Percentiles rank a stretch among this genome's conserved stretches.
Conservation (phyloP, 2,113 vertebrate genomes). For the Sander vitreus region DNA sequence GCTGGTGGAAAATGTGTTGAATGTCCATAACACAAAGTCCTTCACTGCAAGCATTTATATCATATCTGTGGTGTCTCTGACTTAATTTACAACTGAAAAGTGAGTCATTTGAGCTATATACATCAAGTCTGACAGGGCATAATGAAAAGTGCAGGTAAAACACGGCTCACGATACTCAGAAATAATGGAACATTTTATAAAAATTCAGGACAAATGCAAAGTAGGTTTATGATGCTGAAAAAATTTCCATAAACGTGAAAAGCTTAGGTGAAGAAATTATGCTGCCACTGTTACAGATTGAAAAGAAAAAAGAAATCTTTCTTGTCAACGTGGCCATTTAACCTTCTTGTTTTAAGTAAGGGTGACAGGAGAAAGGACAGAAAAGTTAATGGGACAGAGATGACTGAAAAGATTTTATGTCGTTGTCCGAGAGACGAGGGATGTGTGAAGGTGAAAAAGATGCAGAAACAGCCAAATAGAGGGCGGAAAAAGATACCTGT, state of each 20-base stretch:
- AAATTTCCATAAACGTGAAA: background rate
- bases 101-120: background rate
- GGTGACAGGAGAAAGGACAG: background rate
- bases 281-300: background rate
- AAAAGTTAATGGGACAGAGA: background rate
- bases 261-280: no score
- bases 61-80: background rate
- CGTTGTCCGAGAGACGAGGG: background rate
- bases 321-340: background rate
- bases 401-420: background rate
- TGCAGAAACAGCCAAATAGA: background rate
- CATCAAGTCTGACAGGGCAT: background rate
- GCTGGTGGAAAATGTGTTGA: background rate
- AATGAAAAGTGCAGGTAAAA: background rate
- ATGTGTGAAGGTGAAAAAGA: background rate
- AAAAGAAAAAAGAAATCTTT: background rate
- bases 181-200: background rate
- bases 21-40: background rate
- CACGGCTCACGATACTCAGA: background rate
- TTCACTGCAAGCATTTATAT: background rate
- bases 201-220: background rate
- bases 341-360: background rate
- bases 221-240: background rate
- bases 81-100: background rate
- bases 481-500: background rate